These are phyloP conservation scores for Heteronetta atricapilla DNA, from an alignment of 2,113 vertebrate species.

Conservation along the genomic window DNA sequence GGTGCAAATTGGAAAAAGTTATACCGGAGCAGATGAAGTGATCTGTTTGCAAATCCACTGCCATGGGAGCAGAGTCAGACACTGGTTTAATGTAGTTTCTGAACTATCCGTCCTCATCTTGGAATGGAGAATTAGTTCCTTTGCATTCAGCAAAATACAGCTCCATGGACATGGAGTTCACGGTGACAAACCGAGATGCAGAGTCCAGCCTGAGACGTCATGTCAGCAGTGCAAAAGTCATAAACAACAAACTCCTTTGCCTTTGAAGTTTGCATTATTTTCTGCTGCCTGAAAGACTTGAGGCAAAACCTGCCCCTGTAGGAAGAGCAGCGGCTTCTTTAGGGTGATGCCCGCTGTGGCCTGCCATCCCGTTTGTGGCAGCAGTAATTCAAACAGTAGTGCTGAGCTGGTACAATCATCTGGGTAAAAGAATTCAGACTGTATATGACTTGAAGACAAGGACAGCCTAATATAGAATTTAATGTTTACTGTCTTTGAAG, in stretches of 20 bases:
- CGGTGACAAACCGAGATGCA: background rate
- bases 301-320: background rate
- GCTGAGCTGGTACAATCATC: background rate
- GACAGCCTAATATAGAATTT: constrained; percentile 3
- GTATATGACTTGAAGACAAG: background rate
- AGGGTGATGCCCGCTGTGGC: background rate
- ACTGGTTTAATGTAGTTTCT: background rate
- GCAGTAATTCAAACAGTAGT: background rate
- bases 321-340: background rate
- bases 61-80: background rate
- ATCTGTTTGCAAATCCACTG: background rate
- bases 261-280: background rate
- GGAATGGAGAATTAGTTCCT: background rate
- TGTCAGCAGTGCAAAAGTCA: background rate
- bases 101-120: background rate
- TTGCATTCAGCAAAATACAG: background rate
- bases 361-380: background rate
- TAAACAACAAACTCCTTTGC: background rate
- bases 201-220: background rate
- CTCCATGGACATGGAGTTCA: background rate
- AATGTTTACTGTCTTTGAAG: background rate
- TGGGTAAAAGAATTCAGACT: background rate
- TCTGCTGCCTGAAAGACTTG: background rate
- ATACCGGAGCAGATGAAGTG: background rate
- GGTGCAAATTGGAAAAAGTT: background rate